Conservation (phyloP, 2,797 vertebrate genomes). For the Sebastes goodei region DNA sequence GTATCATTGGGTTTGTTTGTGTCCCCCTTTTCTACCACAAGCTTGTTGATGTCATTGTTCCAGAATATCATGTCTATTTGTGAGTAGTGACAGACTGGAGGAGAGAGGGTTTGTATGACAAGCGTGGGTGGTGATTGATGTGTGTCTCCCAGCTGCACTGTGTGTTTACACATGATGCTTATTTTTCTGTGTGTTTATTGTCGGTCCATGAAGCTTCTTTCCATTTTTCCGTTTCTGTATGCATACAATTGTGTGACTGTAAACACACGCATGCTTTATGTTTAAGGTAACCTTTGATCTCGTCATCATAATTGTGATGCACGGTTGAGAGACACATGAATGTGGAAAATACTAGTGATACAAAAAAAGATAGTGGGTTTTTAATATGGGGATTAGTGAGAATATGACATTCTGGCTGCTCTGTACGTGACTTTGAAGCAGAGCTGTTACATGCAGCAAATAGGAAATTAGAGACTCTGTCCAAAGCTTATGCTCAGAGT, state of each 20-base stretch:
- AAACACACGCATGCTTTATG: not conserved
- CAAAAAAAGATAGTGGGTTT: slow-evolving; percentile 34
- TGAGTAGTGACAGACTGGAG: not conserved
- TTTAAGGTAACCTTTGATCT: slow-evolving; percentile 32
- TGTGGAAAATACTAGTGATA: slow-evolving; percentile 35
- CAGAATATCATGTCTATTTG: slow-evolving; percentile 2
- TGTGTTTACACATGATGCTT: slow-evolving; percentile 30
- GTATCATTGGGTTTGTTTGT: not conserved
- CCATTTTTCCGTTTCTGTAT: slow-evolving; percentile 9
- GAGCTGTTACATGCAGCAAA: slow-evolving; percentile 54
- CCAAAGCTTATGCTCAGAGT: slow-evolving; percentile 44
- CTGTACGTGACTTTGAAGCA: slow-evolving; percentile 50
- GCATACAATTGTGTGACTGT: not conserved
- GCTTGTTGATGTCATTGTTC: slow-evolving; percentile 13
- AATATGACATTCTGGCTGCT: slow-evolving; percentile 49
- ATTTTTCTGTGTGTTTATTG: slow-evolving; percentile 21
- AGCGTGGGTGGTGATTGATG: slow-evolving; percentile 44
- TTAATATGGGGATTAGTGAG: slow-evolving; percentile 66
- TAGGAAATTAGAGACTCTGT: slow-evolving; percentile 51
- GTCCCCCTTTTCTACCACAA: not conserved
- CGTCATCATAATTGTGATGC: slow-evolving; percentile 2
- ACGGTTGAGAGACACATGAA: slow-evolving; percentile 12
- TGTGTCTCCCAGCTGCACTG: slow-evolving; percentile 36
- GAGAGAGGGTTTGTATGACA: slow-evolving; percentile 21
- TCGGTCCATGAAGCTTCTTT: not conserved